Percentiles rank a stretch among this genome's conserved stretches.
Conservation (phyloP, 2,797 vertebrate species). For the Periophthalmus magnuspinnatus region DNA sequence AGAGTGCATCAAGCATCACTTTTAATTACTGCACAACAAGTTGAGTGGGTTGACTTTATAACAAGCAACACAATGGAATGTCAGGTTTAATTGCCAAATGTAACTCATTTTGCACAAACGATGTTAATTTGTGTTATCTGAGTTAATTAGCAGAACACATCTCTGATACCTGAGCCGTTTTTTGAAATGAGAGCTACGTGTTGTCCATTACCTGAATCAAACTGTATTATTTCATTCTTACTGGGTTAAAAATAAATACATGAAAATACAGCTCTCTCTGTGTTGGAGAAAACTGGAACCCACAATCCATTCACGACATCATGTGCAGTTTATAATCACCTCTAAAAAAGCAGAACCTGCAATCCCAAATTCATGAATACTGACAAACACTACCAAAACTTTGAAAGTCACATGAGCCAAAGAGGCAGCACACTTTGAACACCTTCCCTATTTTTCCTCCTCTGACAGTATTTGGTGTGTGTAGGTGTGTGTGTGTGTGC, state of each 20-base stretch:
- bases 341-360: neutral
- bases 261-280: neutral
- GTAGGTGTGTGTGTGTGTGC: slow-evolving; percentile 23
- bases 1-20: neutral
- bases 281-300: neutral
- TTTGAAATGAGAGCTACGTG: neutral
- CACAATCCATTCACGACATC: neutral
- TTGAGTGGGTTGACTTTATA: neutral
- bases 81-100: slow-evolving; percentile 3
- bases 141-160: slow-evolving; percentile 7
- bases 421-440: slow-evolving; percentile 40
- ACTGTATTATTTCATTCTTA: neutral
- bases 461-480: slow-evolving; percentile 56
- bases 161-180: neutral
- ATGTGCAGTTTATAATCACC: neutral
- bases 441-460: slow-evolving; percentile 58
- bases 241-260: neutral
- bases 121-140: neutral
- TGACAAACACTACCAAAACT: slow-evolving; percentile 57
- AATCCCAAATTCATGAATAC: slow-evolving; percentile 19
- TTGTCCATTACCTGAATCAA: neutral
- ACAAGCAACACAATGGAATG: neutral
- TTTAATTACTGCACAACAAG: neutral
- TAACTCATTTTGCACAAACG: neutral
- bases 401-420: slow-evolving; percentile 71